phyloP scores from a whole-genome alignment of 2,797 vertebrate genomes.

The Margarornis squamiger region DNA sequence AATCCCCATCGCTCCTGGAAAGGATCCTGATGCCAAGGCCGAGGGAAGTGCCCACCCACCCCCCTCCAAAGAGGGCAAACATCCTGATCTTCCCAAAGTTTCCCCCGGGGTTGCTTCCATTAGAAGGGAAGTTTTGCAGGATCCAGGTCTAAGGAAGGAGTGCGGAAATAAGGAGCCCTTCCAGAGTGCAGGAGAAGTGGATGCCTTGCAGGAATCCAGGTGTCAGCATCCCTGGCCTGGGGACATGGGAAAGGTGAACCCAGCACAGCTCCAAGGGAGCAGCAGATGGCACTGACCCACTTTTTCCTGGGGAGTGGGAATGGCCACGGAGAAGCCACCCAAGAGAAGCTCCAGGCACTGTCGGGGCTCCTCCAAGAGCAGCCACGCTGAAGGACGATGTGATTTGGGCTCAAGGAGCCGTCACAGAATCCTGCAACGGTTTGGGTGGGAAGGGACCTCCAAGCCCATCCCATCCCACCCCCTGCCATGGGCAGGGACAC shows the following conservation, averaged over 20 bases:
- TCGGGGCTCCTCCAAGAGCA: background rate
- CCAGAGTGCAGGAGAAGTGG: fast-evolving
- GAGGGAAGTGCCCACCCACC: background rate
- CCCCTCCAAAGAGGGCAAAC: background rate
- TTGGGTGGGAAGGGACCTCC: background rate
- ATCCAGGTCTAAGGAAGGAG: background rate
- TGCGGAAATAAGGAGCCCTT: background rate
- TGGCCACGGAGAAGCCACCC: fast-evolving
- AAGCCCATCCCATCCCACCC: background rate
- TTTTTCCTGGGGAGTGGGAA: background rate
- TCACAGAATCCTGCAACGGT: background rate
- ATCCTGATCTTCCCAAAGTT: background rate
- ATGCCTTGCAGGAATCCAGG: background rate
- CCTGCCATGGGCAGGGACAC: background rate
- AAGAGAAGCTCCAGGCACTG: background rate
- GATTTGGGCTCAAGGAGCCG: background rate
- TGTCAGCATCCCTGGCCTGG: background rate
- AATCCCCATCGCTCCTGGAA: background rate
- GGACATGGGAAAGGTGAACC: background rate
- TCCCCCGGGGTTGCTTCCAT: background rate
- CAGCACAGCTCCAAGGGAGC: background rate
- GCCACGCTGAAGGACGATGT: fast-evolving
- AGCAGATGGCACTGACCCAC: background rate
- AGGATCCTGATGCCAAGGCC: background rate
- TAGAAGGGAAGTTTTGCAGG: background rate